Base-by-base conservation (phyloP, 2,113 vertebrate species). In the Bungarus multicinctus region DNA sequence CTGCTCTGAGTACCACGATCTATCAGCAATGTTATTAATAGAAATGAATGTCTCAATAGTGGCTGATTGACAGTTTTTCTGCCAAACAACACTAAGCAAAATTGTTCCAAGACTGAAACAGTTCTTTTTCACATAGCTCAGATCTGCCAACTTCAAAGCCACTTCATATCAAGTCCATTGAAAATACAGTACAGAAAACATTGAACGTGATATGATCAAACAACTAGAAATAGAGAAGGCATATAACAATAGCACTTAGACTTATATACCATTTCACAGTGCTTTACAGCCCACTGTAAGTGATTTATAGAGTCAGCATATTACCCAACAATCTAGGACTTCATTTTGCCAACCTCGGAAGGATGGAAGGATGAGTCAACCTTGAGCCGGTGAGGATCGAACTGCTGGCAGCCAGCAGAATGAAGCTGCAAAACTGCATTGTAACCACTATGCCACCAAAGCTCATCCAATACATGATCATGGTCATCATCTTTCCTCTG, bases 11-110 rank as follows among this genome's bases (percentile, higher is more conserved):
- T 34, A 22, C 52, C 94, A 90, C 57, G 47, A 11, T 90, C 88
- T 91, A 30, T 58, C 43, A 10, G 43, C 92, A 69, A 45, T 90
- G 47, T 52, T 88, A 92, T 81, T 91, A 85, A 93, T 0, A 5
- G 93, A 50, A 8, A 12, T 64, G 9, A 22, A 52, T 91, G 89
- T 89, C 55, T 57, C 2, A 92, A 93, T 92, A 85, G 94, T 25
- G 92, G 69, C 88, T 92, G n/a, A 92, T 87, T 90, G 91, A 91
- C n/a, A 90, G 39, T n/a, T 90, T 16, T 64, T 89, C 90, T 87
- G 92, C 87, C 89, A 87, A 95, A 93, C 74, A 8, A 54, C 47
- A 81, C 93, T 93, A 69, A 89, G 92, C 47, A 93, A 39, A 86
- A 0, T 4, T 50, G 85, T 93, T 60, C 45, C 92, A 92, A 93